Conservation (phyloP, 2,113 vertebrate species). For the Kobus ellipsiprymnus region DNA sequence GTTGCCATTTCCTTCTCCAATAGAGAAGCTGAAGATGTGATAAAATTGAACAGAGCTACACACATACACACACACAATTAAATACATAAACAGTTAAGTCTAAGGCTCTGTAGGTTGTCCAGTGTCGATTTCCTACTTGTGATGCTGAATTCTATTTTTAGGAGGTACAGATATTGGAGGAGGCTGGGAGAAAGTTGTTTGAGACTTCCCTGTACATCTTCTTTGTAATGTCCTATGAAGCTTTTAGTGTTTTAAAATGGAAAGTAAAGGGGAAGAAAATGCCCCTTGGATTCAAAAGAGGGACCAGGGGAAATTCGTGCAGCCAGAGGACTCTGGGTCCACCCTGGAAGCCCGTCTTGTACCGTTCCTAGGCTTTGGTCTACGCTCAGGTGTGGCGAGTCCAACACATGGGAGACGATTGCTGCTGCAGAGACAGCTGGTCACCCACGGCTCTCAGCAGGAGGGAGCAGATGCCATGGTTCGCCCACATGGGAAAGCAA, state of each 20-base stretch:
- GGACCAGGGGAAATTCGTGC: accelerated
- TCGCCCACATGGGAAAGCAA: accelerated
- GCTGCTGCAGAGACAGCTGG: background rate
- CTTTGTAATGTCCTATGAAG: background rate
- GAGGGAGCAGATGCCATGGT: background rate
- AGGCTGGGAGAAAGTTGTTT: background rate
- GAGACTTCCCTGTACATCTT: background rate
- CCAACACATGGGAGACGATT: background rate
- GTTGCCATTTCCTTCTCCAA: too few relatives aligned
- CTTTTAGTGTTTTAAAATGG: background rate
- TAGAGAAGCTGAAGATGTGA: background rate
- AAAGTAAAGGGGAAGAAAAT: background rate
- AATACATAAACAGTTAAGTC: background rate
- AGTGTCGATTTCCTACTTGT: background rate
- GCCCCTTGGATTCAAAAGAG: background rate
- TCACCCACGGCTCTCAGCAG: background rate
- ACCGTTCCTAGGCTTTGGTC: background rate
- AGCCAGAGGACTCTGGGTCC: background rate
- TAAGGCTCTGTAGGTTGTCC: background rate
- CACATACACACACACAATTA: background rate
- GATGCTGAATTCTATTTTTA: background rate
- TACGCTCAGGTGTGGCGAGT: background rate
- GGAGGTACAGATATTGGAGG: background rate
- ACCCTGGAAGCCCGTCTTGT: background rate
- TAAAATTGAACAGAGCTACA: background rate